Evolutionary conservation across 2,113 vertebrate genomes (phyloP).

Genomic region (Ctenomys sociabilis): DNA sequence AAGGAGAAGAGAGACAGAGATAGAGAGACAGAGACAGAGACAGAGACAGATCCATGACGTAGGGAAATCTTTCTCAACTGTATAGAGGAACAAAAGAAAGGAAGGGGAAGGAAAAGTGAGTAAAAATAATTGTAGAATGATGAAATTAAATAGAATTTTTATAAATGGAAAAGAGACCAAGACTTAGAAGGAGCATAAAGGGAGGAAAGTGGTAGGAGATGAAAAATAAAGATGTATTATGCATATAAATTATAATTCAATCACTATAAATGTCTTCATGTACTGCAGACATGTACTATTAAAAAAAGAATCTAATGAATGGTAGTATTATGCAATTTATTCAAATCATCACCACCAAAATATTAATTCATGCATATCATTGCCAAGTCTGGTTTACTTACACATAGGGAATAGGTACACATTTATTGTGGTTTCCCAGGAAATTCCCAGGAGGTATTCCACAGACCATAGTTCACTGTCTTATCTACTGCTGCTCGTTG

Average conservation of each 20-base stretch:
- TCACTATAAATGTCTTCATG: neutral
- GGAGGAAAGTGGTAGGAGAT: neutral
- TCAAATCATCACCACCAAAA: neutral
- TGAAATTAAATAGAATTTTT: neutral
- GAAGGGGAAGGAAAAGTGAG: neutral
- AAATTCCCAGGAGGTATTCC: neutral
- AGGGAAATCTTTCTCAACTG: neutral
- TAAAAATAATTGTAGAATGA: neutral
- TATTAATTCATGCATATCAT: neutral
- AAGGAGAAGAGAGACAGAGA: too few relatives aligned
- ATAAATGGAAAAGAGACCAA: neutral
- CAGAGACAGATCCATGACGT: too few relatives aligned
- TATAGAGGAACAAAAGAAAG: neutral
- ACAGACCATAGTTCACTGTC: neutral
- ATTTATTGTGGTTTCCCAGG: neutral
- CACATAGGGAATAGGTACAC: neutral
- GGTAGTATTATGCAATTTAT: neutral
- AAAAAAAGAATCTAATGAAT: neutral
- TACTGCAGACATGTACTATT: neutral
- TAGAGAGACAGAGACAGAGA: too few relatives aligned
- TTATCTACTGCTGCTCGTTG: fast-evolving
- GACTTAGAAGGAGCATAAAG: neutral
- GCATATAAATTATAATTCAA: too few relatives aligned
- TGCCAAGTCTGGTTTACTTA: neutral
- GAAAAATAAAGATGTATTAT: neutral